Base-by-base conservation (phyloP, 2,113 vertebrate species). In the Callipepla californica region DNA sequence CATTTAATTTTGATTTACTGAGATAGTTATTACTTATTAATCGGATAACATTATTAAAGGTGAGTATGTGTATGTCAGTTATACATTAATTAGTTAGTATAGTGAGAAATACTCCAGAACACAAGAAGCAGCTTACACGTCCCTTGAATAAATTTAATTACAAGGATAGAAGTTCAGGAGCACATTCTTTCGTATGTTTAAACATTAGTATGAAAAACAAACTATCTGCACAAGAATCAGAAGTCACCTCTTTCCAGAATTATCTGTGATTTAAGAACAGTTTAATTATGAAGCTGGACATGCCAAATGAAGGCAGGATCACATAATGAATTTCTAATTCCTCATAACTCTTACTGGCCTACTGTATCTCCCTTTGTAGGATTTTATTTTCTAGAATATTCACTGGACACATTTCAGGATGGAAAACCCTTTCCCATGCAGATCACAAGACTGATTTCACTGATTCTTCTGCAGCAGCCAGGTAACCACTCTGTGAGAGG, bases 1-100 rank as follows among this genome's bases (percentile, higher is more conserved):
- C 90, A 92, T 96, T 96, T 97, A 95, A 95, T 82, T 97, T 92
- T 97, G 93, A 97, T 96, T 98, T 97, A 96, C 82, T 87, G 96
- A 95, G 91, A 67, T 58, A 90, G 84, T 89, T 96, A 95, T 74
- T 70, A 48, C 73, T 96, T 95, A 92, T 96, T 96, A 97, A 96
- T 93, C 51, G 38, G 95, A 94, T 23, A 92, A 86, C 82, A 86
- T 77, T 95, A 90, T 94, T 93, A 95, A 83, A 91, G 94, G 75
- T 62, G 87, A 74, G 80, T 73, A 90, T 2, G 36, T 92, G 89
- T 94, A 92, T 81, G 75, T 65, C 93, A 90, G 89, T 92, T 90
- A 91, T n/a, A 55, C 70, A 11, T 96, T 96, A 97, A 97, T 96
- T 91, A 96, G 90, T 95, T 80, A 76, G 93, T 79, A 77, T 83